These are phyloP conservation scores for Danionella cerebrum DNA, from an alignment of 2,113 vertebrate species.

Conservation along the genomic window DNA sequence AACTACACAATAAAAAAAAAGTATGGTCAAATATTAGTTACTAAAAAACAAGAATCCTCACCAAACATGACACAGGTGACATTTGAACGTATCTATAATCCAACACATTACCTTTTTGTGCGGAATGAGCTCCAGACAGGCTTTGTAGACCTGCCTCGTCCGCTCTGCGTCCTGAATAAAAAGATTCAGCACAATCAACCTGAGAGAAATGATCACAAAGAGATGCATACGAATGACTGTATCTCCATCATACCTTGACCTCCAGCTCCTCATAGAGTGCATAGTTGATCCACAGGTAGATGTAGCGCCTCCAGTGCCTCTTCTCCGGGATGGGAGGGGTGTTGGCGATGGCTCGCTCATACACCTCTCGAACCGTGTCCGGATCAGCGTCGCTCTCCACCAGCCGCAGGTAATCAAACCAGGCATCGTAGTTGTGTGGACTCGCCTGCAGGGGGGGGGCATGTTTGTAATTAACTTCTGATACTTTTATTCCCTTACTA, in stretches of 20 bases:
- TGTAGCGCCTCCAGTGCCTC: conserved; percentile 93
- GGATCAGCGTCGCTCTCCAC: conserved; percentile 86
- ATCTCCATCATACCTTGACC: conserved; percentile 74
- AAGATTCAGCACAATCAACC: background rate
- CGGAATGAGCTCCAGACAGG: conserved; percentile 87
- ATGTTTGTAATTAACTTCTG: no score
- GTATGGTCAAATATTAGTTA: background rate
- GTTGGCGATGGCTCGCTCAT: conserved; percentile 91
- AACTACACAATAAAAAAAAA: conserved; percentile 68
- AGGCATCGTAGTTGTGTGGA: conserved; percentile 94
- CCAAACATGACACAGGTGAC: background rate
- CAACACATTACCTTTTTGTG: conserved; percentile 82
- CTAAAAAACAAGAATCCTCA: background rate
- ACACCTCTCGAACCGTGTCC: conserved; percentile 83
- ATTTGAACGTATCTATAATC: no score
- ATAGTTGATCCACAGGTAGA: conserved; percentile 97
- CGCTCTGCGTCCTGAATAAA: conserved; percentile 77
- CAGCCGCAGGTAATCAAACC: conserved; percentile 93
- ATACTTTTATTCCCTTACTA: no score
- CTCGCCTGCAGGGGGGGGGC: conserved; percentile 71
- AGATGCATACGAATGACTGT: background rate
- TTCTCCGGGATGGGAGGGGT: conserved; percentile 90
- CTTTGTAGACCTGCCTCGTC: conserved; percentile 92
- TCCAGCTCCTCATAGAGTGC: conserved; percentile 93
- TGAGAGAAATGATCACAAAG: background rate